Conservation (phyloP, 1,140 invertebrate species). For the Reticulitermes speratus region DNA sequence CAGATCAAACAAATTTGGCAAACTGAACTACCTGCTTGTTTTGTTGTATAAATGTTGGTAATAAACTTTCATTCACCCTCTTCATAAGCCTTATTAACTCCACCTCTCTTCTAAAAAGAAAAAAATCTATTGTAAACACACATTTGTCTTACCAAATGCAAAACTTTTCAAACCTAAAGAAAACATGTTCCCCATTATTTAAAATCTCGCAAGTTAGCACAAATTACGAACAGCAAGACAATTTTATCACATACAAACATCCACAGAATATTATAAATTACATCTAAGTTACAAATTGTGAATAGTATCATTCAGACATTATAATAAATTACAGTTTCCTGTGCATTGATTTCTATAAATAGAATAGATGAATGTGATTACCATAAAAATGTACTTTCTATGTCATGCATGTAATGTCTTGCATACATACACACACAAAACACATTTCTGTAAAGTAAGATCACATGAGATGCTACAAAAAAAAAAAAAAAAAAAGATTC, state of each 20-base stretch:
- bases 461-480: not conserved
- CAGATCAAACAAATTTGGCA: not conserved
- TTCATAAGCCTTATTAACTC: not conserved
- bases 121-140: not conserved
- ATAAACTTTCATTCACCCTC: no score
- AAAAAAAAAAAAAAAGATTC: no score
- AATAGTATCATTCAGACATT: not conserved
- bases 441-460: not conserved
- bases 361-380: not conserved
- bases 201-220: not conserved
- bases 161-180: not conserved
- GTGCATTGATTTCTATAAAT: not conserved
- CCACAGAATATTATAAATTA: not conserved
- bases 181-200: not conserved
- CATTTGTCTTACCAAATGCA: not conserved
- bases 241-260: constrained; percentile 1
- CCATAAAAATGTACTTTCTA: not conserved
- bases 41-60: not conserved
- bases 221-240: not conserved
- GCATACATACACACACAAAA: not conserved
- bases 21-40: not conserved
- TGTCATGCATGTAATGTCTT: not conserved
- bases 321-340: not conserved
- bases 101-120: not conserved
- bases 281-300: not conserved